These are phyloP conservation scores for Drosophila biarmipes DNA, from an alignment of 1,140 invertebrate species.

Conservation along the genomic window DNA sequence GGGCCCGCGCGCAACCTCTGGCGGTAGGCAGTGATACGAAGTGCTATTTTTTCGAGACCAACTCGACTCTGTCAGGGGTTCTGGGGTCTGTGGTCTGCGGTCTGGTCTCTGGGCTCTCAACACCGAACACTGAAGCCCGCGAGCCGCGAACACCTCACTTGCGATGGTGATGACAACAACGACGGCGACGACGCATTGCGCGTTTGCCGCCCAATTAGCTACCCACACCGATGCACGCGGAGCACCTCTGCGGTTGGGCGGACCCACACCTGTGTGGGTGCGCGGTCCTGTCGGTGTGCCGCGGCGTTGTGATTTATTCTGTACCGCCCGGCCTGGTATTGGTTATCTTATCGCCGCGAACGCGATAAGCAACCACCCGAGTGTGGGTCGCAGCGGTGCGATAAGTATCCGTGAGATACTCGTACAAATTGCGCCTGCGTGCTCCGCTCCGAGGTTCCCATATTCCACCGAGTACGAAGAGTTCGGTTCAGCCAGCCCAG, in stretches of 20 bases:
- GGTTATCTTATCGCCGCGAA: slow-evolving; percentile 72
- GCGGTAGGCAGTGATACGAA: slow-evolving; percentile 30
- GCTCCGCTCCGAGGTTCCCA: slow-evolving; percentile 27
- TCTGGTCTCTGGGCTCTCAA: slow-evolving; percentile 9
- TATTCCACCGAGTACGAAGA: slow-evolving; percentile 16
- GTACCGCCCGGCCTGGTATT: slow-evolving; percentile 41
- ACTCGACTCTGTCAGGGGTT: slow-evolving; percentile 24
- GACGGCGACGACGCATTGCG: slow-evolving; percentile 60
- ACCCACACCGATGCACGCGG: slow-evolving; percentile 53
- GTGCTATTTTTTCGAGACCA: slow-evolving; percentile 71
- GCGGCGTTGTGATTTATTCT: slow-evolving; percentile 82
- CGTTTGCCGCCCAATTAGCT: slow-evolving; percentile 78
- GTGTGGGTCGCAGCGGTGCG: slow-evolving; percentile 35
- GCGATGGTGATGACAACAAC: slow-evolving; percentile 50
- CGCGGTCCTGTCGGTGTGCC: slow-evolving; percentile 36
- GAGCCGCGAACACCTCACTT: slow-evolving; percentile 27
- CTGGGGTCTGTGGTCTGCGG: slow-evolving; percentile 9
- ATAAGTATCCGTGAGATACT: slow-evolving; percentile 76
- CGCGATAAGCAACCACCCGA: slow-evolving; percentile 45
- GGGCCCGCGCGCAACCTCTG: slow-evolving; percentile 26
- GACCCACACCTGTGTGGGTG: slow-evolving; percentile 52
- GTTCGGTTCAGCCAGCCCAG: slow-evolving; percentile 10
- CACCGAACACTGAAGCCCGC: background rate
- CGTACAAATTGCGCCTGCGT: slow-evolving; percentile 80
- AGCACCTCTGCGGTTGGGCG: slow-evolving; percentile 65